Evolutionary conservation across 2,888 invertebrate species (phyloP), one percentile per base, ranked within the genome.

Genomic region (Epicampocera succincta): DNA sequence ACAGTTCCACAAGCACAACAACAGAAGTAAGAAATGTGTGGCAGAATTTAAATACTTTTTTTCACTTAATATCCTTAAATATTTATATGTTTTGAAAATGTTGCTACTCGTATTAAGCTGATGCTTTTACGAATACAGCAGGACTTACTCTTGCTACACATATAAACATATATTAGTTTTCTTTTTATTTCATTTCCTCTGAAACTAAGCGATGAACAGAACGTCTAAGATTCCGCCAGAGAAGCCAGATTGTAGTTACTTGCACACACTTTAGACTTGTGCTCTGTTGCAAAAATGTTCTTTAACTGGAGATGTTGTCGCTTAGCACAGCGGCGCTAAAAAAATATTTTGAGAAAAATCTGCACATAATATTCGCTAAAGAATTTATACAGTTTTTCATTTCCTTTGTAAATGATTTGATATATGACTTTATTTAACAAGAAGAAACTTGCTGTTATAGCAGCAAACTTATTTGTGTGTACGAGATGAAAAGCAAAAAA

Each of bases 391-490:
- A 74, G 46, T 52, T 81, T 77, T 73, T 81, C 73, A 77, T 81
- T 77, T 81, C 77, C 77, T 73, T 77, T 77, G 44, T 76, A 76
- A 76, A 68, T 68, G 48, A 29, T 68, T 66, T 81, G 81, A 81
- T 81, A 81, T 81, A 81, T 77, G 81, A 72, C 72, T 63, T 42
- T 66, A 75, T 54, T 58, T 50, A 71, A 15, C 38, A 40, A 15
- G 0, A 68, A 52, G 48, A 33, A 60, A 33, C 2, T 8, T 17
- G 33, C 8, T 17, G 42, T 61, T 44, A 19, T 48, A 42, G 19
- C 44, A 42, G 50, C 48, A 44, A 60, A 63, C 40, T 69, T 63
- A 40, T 76, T 38, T 66, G 66, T 72, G 61, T 46, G 78, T 61
- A 58, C 8, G 9, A 33, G 33, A 33, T 4, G 8, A 8, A 8